Percentiles rank a stretch among this genome's conserved stretches.
phyloP scores from a whole-genome alignment of 2,888 invertebrate species.

The Lycia hirtaria region DNA sequence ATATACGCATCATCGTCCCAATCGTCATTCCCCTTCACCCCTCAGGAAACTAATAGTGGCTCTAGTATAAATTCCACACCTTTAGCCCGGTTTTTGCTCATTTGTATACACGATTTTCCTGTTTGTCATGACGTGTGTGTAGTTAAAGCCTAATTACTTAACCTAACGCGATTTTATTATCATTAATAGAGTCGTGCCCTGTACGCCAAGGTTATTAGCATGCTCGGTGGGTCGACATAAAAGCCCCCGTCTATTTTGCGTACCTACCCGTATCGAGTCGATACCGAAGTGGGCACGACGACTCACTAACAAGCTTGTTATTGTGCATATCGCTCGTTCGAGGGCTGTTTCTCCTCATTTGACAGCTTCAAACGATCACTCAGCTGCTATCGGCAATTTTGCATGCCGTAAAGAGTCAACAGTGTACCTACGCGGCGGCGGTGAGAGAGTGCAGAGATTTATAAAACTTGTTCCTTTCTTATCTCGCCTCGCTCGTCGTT shows the following conservation, averaged over 20 bases:
- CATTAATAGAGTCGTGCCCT: slow-evolving; percentile 39
- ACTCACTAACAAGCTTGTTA: slow-evolving; percentile 55
- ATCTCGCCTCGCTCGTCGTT: slow-evolving; percentile 25
- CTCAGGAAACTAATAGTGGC: slow-evolving; percentile 44
- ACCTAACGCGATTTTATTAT: slow-evolving; percentile 40
- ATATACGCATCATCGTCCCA: slow-evolving; percentile 42
- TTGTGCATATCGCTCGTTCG: slow-evolving; percentile 44
- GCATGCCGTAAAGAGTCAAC: slow-evolving; percentile 57
- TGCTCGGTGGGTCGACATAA: slow-evolving; percentile 29
- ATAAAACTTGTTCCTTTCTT: slow-evolving; percentile 31
- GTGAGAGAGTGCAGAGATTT: slow-evolving; percentile 34
- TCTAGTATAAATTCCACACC: slow-evolving; percentile 25
- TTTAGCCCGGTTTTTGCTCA: slow-evolving; percentile 13
- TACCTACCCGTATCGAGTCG: slow-evolving; percentile 33
- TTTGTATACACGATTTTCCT: slow-evolving; percentile 30
- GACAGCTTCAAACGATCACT: slow-evolving; percentile 49
- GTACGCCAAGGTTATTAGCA: slow-evolving; percentile 46
- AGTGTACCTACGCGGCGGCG: slow-evolving; percentile 26
- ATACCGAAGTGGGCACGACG: slow-evolving; percentile 45
- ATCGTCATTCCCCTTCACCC: slow-evolving; percentile 43
- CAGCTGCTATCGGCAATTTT: slow-evolving; percentile 64
- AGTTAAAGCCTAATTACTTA: slow-evolving; percentile 27
- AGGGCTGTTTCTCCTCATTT: slow-evolving; percentile 45
- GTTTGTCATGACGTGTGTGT: slow-evolving; percentile 21
- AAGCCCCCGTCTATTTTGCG: slow-evolving; percentile 32